phyloP scores from a whole-genome alignment of 2,888 invertebrate genomes.

The Netelia inedita region DNA sequence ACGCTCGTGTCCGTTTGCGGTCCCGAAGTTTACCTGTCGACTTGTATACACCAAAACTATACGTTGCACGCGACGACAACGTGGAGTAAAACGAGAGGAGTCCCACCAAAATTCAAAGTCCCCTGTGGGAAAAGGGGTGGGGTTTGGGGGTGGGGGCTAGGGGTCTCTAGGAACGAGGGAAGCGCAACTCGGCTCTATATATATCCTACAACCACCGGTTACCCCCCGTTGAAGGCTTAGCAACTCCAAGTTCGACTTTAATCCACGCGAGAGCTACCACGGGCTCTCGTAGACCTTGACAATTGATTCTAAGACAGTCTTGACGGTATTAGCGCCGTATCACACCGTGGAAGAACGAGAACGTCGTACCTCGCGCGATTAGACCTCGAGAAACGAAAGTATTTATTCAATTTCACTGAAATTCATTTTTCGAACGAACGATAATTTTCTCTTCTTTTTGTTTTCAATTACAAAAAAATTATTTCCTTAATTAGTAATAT shows the following conservation, averaged over 20 bases:
- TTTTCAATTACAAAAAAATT: neutral
- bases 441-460: neutral
- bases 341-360: neutral
- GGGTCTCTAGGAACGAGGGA: constrained; percentile 19
- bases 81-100: constrained; percentile 65
- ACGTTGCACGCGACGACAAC: constrained; percentile 60
- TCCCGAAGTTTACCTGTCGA: constrained; percentile 39
- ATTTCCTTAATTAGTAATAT: neutral
- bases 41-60: neutral
- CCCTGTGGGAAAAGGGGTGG: constrained; percentile 67
- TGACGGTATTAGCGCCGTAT: constrained; percentile 49
- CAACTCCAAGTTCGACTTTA: constrained; percentile 84
- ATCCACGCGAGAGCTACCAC: constrained; percentile 83
- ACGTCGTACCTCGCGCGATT: neutral
- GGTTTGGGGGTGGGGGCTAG: neutral
- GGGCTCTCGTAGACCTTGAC: constrained; percentile 78
- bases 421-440: neutral
- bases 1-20: neutral
- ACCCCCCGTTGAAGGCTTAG: constrained; percentile 73
- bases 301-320: constrained; percentile 82
- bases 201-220: constrained; percentile 47
- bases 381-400: neutral
- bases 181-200: constrained; percentile 57
- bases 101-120: constrained; percentile 80
- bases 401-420: neutral